Percentiles rank a stretch among this genome's conserved stretches.
phyloP scores from a whole-genome alignment of 2,113 vertebrate species.

The Crotalus tigris region DNA sequence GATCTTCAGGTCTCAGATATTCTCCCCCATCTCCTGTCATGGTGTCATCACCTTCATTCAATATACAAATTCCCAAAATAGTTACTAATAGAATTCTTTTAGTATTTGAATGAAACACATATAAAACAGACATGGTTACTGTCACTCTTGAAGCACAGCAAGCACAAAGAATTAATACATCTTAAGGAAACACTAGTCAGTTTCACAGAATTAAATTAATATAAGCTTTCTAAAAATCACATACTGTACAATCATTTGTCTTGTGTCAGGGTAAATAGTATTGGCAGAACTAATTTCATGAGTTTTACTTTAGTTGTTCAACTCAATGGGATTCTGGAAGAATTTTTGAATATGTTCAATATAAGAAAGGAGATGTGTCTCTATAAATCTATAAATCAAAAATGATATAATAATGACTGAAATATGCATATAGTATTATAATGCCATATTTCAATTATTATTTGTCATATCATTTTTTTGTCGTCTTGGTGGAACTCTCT shows the following conservation, averaged over 20 bases:
- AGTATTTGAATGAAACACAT: neutral
- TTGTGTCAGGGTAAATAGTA: conserved; percentile 10
- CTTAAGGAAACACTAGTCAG: conserved; percentile 20
- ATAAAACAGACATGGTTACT: neutral
- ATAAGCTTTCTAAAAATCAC: neutral
- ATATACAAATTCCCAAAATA: conserved; percentile 3
- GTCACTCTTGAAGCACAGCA: conserved; percentile 41
- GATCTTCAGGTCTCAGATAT: conserved; percentile 91
- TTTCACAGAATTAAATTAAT: conserved; percentile 8
- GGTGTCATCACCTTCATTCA: conserved; percentile 86
- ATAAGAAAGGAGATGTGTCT: neutral
- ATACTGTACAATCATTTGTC: neutral
- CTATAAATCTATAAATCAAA: neutral
- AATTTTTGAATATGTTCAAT: neutral
- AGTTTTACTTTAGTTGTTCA: conserved; percentile 8
- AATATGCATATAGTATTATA: neutral
- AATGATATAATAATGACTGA: neutral
- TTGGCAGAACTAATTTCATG: neutral
- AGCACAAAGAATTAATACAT: conserved; percentile 44
- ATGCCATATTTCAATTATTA: neutral
- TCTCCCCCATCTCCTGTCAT: conserved; percentile 97
- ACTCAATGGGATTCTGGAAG: neutral
- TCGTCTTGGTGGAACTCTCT: neutral
- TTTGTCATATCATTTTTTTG: neutral
- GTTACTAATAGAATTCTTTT: neutral